A percentile compares a stretch with the other conserved stretches of the same genome.
These are phyloP conservation scores for Hapalemur alaotrensis DNA, from an alignment of 2,797 vertebrate species.

Conservation along the genomic window DNA sequence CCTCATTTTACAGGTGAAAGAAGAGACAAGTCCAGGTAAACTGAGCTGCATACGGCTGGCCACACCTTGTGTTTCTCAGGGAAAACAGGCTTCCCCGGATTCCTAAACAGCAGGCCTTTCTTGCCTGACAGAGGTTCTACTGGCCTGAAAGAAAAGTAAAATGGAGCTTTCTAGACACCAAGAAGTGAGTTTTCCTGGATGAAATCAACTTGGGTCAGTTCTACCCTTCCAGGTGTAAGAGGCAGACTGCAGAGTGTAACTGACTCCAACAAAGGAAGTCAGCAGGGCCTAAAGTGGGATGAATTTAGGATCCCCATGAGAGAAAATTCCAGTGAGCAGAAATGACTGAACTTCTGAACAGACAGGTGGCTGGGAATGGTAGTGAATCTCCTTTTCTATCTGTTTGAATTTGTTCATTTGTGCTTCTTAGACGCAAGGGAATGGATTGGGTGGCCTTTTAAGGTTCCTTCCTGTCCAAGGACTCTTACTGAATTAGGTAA, in stretches of 20 bases:
- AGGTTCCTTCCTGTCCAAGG: slow-evolving; percentile 17
- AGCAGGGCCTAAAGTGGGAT: not conserved
- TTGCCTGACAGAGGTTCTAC: not conserved
- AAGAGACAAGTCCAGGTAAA: not conserved
- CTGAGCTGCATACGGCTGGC: not conserved
- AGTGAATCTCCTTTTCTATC: not conserved
- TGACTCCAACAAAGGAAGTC: not conserved
- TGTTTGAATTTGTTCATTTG: slow-evolving; percentile 9
- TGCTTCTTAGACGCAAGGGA: slow-evolving; percentile 28
- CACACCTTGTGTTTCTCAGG: not conserved
- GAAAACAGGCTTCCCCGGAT: not conserved
- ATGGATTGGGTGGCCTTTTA: slow-evolving; percentile 9
- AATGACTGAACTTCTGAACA: not conserved
- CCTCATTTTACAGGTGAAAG: not conserved
- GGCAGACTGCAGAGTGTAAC: not conserved
- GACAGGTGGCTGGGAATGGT: not conserved
- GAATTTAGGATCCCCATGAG: not conserved
- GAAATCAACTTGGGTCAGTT: not conserved
- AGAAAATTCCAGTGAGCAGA: not conserved
- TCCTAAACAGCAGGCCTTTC: not conserved
- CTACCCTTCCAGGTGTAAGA: not conserved
- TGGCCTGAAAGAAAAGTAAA: slow-evolving; percentile 1
- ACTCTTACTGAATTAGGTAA: slow-evolving; percentile 49
- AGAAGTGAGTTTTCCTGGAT: not conserved
- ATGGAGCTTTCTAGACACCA: not conserved